These are phyloP conservation scores for Eonycteris spelaea DNA, from an alignment of 2,113 vertebrate species.

Conservation along the genomic window DNA sequence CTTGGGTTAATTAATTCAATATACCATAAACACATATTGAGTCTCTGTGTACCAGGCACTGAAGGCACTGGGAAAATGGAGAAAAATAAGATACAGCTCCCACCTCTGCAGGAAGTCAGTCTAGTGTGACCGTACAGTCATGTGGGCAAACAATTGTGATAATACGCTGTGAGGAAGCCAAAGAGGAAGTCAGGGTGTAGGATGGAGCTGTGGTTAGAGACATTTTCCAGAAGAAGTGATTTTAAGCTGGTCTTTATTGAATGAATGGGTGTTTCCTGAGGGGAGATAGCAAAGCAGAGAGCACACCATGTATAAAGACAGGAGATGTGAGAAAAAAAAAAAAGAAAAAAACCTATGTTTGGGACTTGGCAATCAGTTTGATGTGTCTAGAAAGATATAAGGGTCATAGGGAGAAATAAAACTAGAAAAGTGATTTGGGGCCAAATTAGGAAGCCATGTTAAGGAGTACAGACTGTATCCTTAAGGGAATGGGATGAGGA, in stretches of 20 bases:
- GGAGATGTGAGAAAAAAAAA: not conserved
- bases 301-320: not conserved
- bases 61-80: not conserved
- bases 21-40: not conserved
- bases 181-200: not conserved
- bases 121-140: not conserved
- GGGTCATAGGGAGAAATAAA: not conserved
- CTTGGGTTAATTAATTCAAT: not conserved
- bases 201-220: not conserved
- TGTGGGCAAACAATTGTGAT: not conserved
- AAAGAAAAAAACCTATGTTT: not conserved
- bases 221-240: not conserved
- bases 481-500: not conserved
- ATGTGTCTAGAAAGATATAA: not conserved
- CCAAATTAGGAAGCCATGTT: not conserved
- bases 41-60: not conserved
- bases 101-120: not conserved
- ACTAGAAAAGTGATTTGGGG: not conserved
- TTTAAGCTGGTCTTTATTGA: not conserved
- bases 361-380: not conserved
- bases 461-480: not conserved
- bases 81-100: not conserved
- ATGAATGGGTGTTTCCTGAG: not conserved
- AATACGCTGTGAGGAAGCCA: not conserved
- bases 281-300: not conserved